Conservation (phyloP, 2,113 vertebrate species). For the Stercorarius parasiticus region DNA sequence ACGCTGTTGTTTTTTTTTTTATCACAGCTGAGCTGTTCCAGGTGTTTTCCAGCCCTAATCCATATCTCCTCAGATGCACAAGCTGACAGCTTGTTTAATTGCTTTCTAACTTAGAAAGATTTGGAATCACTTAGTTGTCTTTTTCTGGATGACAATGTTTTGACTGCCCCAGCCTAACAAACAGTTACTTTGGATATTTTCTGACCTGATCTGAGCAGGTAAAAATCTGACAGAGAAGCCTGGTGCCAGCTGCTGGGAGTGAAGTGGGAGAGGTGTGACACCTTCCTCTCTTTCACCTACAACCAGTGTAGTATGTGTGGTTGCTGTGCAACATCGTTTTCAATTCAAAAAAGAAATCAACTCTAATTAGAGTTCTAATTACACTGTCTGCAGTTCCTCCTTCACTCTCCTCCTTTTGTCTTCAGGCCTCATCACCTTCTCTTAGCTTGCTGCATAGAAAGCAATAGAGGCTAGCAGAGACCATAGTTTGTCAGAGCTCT, state of each 20-base stretch:
- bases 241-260: not conserved
- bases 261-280: not conserved
- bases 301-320: not conserved
- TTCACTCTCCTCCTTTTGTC: not conserved
- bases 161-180: not conserved
- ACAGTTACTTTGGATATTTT: not conserved
- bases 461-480: not conserved
- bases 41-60: not conserved
- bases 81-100: not conserved
- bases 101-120: not conserved
- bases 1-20: not conserved
- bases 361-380: not conserved
- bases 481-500: not conserved
- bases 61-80: not conserved
- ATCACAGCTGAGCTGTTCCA: not conserved
- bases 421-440: not conserved
- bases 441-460: not conserved
- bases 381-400: not conserved
- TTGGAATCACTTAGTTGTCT: not conserved
- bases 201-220: not conserved
- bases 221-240: not conserved
- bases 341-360: not conserved
- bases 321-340: not conserved
- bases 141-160: not conserved
- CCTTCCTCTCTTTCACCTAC: not conserved